phyloP scores from a whole-genome alignment of 2,113 vertebrate genomes.

The Stomatorhinus ivindoensis region DNA sequence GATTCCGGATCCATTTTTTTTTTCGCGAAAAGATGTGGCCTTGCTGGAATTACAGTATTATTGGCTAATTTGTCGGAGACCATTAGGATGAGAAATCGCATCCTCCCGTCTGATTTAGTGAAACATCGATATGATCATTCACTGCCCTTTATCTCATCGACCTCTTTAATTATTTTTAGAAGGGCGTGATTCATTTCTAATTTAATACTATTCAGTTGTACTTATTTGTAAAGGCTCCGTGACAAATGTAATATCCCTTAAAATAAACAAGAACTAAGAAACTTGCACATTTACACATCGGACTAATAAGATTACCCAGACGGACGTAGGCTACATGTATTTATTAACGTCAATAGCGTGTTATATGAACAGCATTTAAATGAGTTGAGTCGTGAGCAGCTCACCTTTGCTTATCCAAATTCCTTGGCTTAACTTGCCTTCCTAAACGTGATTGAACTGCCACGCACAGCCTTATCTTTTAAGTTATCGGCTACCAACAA shows the following conservation, averaged over 20 bases:
- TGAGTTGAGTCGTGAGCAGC: not conserved
- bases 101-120: conserved; percentile 54
- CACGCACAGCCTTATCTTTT: not conserved
- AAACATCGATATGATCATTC: conserved; percentile 64
- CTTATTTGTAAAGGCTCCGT: conserved; percentile 48
- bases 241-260: not conserved
- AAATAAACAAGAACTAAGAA: conserved; percentile 48
- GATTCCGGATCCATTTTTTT: conserved; percentile 19
- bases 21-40: conserved; percentile 5
- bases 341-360: not conserved
- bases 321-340: not conserved
- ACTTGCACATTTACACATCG: not conserved
- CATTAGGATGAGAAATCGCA: conserved; percentile 19
- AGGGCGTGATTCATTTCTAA: conserved; percentile 74
- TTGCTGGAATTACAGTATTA: conserved; percentile 21
- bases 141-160: conserved; percentile 67
- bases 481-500: not conserved
- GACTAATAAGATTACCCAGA: not conserved
- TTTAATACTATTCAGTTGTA: conserved; percentile 77
- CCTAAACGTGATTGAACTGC: not conserved
- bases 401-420: not conserved
- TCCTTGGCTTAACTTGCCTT: not conserved
- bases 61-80: conserved; percentile 30
- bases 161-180: conserved; percentile 76
- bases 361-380: not conserved